A percentile compares a stretch with the other conserved stretches of the same genome.
Evolutionary conservation across 2,888 invertebrate genomes (phyloP).

Genomic region (Aspidapion aeneum): DNA sequence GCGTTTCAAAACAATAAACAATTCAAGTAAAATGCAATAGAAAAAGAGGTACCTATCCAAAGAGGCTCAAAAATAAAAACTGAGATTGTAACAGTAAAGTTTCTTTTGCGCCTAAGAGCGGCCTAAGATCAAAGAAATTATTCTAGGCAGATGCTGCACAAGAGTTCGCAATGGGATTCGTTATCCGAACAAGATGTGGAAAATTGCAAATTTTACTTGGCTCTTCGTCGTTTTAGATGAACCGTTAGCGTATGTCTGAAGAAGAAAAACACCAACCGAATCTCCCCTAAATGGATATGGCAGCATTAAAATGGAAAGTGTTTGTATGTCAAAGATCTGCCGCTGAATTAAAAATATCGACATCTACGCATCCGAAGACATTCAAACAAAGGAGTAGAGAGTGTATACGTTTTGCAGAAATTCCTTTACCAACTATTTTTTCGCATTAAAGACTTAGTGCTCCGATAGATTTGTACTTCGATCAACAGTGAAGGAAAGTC

Average conservation of each 20-base stretch:
- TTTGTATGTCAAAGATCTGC: constrained; percentile 23
- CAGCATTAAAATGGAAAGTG: constrained; percentile 26
- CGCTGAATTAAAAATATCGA: constrained; percentile 24
- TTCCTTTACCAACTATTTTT: too few species aligned
- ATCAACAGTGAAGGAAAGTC: too few species aligned
- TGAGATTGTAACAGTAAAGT: not conserved
- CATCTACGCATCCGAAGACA: too few species aligned
- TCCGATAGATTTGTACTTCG: too few species aligned
- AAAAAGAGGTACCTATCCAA: too few species aligned
- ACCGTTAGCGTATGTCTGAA: constrained; percentile 12
- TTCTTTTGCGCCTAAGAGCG: not conserved
- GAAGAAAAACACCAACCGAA: constrained; percentile 6
- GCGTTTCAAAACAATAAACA: too few species aligned
- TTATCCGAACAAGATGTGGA: constrained; percentile 1
- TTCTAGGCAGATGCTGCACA: not conserved
- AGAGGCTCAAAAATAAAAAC: too few species aligned
- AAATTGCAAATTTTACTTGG: constrained; percentile 8
- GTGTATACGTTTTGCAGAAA: too few species aligned
- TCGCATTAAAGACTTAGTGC: too few species aligned
- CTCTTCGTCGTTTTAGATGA: constrained; percentile 13
- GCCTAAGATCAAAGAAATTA: not conserved
- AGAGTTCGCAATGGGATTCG: not conserved
- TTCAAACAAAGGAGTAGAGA: too few species aligned
- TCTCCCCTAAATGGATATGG: constrained; percentile 14
- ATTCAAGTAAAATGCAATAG: too few species aligned